Evolutionary conservation across 2,888 invertebrate genomes (phyloP), one percentile per base, ranked within the genome.

Genomic region (Parnassius apollo): DNA sequence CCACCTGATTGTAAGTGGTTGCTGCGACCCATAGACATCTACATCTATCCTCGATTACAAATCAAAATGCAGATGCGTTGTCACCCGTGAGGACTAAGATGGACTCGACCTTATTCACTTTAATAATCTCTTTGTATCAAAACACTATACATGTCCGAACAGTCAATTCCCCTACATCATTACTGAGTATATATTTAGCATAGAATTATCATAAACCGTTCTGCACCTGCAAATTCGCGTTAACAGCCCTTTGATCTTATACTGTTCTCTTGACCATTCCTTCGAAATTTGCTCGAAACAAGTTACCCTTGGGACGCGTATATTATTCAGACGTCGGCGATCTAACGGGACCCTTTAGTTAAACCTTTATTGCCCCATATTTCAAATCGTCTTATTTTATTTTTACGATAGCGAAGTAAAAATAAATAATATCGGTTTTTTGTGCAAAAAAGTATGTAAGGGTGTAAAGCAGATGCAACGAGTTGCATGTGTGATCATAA

Each of bases 231-330:
- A 68, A 78, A 78, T 73, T 81, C 80, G 77, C 75, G 74, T 81
- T 84, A 83, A 82, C 78, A 83, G 83, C 79, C 77, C 82, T 88
- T 83, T 82, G 81, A 83, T 83, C 81, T 83, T 75, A 75, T 81
- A 86, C 85, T 85, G 83, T 85, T 81, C 77, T 74, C 80, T 80
- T 86, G 85, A 83, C 85, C 81, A 70, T 77, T 77, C 72, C 71
- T 73, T 69, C 75, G 69, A 82, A 85, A 86, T 83, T 82, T 82
- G 77, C 75, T 74, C 72, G 68, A 73, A 75, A 69, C 61, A 65
- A 69, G 62, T 67, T 71, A 76, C 81, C 81, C 81, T 71, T 68
- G 80, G 76, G 81, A 78, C 74, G 77, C 71, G 72, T 81, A 77
- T 80, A 82, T 81, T 77, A 78, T 81, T 76, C 73, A 75, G 69